Base-by-base conservation (phyloP, 2,888 invertebrate genomes). In the Halocaridina rubra region DNA sequence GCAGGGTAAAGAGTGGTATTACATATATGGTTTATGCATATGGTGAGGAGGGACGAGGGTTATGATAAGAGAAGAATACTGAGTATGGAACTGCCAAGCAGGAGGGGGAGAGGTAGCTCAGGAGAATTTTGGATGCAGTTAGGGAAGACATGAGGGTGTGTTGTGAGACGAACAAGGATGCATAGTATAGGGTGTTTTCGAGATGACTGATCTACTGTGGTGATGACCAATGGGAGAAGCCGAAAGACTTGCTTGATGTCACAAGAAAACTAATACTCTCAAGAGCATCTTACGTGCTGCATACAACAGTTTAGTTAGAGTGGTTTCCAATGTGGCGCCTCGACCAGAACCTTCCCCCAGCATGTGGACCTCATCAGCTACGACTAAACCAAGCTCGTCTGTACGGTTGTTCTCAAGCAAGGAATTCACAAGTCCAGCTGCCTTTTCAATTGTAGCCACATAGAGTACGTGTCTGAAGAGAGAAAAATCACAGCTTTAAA, bases 371-470 rank as follows among this genome's bases (percentile, higher is more conserved):
- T 99, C 99, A 92, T 99, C 99, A 0, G 98, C 92, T n/a, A 94
- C 93, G 57, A 94, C 92, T 59, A 98, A 91, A 24, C 88, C 88
- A 32, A 88, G 33, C 69, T 88, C 88, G 2, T 39, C 30, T 13
- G 78, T 57, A 13, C 91, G 90, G 2, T 46, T 67, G 10, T 53
- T 74, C 32, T 93, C 92, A 33, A 93, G 91, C 30, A 99, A 92
- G 90, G 96, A 96, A 90, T 97, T 95, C 22, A 98, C 91, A 3
- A 99, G 91, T 7, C 95, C 95, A 74, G 96, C 93, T 3, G 96
- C 97, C 91, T 98, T 98, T 91, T 99, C 99, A 87, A 98, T 97
- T 0, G 99, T 99, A 1, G 97, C 97, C 64, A 99, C 93, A 90
- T 95, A 99, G 67, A 98, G 93, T 46, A 95, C 95, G 89, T 94